Percentiles rank a stretch among this genome's conserved stretches.
phyloP scores from a whole-genome alignment of 2,113 vertebrate species.

The Phocoena sinus region DNA sequence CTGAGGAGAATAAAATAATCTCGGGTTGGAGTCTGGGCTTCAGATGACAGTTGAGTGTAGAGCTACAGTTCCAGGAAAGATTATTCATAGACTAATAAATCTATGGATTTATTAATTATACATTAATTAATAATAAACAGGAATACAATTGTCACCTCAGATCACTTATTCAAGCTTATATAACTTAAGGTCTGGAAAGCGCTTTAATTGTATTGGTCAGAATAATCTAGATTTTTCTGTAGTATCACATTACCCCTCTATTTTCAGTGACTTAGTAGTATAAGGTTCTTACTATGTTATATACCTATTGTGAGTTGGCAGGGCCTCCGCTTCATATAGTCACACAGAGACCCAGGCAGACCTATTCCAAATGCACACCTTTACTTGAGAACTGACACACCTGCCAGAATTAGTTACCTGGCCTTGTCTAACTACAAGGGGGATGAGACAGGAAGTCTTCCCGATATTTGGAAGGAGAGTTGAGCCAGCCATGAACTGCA shows the following conservation, averaged over 20 bases:
- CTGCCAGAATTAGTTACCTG: neutral
- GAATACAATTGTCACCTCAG: neutral
- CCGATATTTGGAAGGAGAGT: neutral
- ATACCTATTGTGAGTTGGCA: neutral
- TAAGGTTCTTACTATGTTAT: neutral
- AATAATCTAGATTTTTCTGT: neutral
- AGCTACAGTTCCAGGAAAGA: neutral
- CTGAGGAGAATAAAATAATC: neutral
- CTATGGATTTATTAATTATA: neutral
- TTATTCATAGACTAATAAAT: neutral
- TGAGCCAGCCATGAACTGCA: neutral
- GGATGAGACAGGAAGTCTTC: neutral
- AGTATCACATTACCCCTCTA: neutral
- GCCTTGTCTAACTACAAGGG: neutral
- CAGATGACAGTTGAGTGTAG: neutral
- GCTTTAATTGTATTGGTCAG: neutral
- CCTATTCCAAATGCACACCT: neutral
- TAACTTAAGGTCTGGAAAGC: neutral
- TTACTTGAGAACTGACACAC: neutral
- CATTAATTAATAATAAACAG: neutral
- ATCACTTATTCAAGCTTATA: neutral
- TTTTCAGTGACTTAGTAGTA: neutral
- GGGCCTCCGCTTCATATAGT: neutral
- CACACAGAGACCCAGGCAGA: neutral
- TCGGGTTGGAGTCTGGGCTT: neutral